These are phyloP conservation scores for Taphrorychus bicolor DNA, from an alignment of 2,888 invertebrate species.

Conservation along the genomic window DNA sequence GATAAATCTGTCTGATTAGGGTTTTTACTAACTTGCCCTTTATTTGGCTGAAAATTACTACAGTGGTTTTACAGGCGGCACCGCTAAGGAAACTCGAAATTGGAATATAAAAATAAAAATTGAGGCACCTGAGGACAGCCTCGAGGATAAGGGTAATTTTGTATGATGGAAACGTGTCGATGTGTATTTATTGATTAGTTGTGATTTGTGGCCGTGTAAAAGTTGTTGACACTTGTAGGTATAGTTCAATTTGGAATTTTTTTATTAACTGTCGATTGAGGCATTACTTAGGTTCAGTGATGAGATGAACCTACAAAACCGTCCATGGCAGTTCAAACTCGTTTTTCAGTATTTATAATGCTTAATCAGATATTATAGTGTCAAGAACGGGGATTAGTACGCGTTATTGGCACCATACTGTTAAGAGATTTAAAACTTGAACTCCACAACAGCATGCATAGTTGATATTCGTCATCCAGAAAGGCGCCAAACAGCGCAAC, in stretches of 20 bases:
- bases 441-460: no score
- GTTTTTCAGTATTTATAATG: no score
- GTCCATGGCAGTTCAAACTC: no score
- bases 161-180: slow-evolving; percentile 8
- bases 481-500: no score
- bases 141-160: slow-evolving; percentile 27
- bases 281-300: no score
- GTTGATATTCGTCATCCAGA: no score
- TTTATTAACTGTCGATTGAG: background rate
- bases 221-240: background rate
- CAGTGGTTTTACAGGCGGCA: slow-evolving; percentile 32
- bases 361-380: no score
- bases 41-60: background rate
- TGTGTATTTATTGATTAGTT: slow-evolving; percentile 30
- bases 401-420: no score
- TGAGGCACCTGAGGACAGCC: slow-evolving; percentile 22
- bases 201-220: slow-evolving; percentile 19
- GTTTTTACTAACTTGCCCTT: no score
- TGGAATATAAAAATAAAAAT: slow-evolving; percentile 38
- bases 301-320: no score
- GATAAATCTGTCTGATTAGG: background rate
- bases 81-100: slow-evolving; percentile 17
- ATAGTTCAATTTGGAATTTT: background rate
- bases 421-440: no score
- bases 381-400: no score